Percentiles rank a stretch among this genome's conserved stretches.
Evolutionary conservation across 2,113 vertebrate species (phyloP).

Genomic region (Ailurus styani): DNA sequence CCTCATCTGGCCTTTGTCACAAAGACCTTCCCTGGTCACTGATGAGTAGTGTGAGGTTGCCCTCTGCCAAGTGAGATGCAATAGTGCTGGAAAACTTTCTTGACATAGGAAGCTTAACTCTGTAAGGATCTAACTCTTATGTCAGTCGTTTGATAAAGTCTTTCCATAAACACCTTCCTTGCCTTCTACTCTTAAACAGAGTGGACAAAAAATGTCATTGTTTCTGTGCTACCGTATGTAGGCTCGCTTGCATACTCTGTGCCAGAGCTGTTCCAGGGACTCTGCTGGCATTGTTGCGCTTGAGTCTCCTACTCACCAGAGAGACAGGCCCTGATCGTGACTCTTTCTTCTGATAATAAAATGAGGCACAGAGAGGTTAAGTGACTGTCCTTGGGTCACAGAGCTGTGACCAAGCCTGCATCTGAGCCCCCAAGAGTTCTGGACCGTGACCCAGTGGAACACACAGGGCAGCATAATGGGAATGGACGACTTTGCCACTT

Average conservation of each 20-base stretch:
- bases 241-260: fast-evolving
- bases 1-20: neutral
- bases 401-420: neutral
- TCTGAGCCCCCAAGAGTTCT: neutral
- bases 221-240: neutral
- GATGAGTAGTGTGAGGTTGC: neutral
- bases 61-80: neutral
- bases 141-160: neutral
- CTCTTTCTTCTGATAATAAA: neutral
- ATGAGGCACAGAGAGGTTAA: neutral
- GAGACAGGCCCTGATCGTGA: neutral
- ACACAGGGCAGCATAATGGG: fast-evolving
- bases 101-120: neutral
- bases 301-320: neutral
- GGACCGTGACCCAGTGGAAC: neutral
- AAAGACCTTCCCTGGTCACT: neutral
- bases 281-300: neutral
- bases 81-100: neutral
- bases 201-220: neutral
- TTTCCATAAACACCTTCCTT: neutral
- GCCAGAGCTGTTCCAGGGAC: neutral
- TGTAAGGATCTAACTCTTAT: neutral
- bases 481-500: fast-evolving
- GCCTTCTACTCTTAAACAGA: neutral
- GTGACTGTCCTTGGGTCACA: neutral